Evolutionary conservation across 1,140 invertebrate species (phyloP).

Genomic region (Papilio polytes): DNA sequence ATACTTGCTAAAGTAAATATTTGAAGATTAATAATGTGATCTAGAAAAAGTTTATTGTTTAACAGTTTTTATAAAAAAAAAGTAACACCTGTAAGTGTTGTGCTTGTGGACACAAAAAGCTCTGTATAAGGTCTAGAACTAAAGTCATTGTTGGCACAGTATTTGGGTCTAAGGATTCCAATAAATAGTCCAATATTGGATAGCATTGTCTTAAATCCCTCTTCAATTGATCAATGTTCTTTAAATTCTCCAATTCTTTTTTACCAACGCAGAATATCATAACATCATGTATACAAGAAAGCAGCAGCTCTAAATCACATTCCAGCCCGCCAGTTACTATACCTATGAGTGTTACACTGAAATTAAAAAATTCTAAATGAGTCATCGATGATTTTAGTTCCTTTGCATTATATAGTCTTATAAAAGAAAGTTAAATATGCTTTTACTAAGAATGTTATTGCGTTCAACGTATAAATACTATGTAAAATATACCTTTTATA

Average conservation of each 20-base stretch:
- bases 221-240: constrained; percentile 92
- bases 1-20: constrained; percentile 84
- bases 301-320: constrained; percentile 85
- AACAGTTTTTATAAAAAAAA: too few species aligned
- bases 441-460: neutral
- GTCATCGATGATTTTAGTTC: neutral
- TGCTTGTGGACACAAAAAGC: constrained; percentile 88
- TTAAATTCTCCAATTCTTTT: constrained; percentile 89
- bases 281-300: constrained; percentile 89
- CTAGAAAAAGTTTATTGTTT: neutral
- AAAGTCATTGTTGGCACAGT: constrained; percentile 85
- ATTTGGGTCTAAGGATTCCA: constrained; percentile 89
- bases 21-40: neutral
- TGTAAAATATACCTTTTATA: constrained; percentile 80
- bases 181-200: constrained; percentile 88
- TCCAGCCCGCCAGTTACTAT: constrained; percentile 87
- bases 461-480: neutral
- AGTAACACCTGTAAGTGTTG: constrained; percentile 87
- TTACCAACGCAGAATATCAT: constrained; percentile 91
- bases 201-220: constrained; percentile 90
- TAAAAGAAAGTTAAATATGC: neutral
- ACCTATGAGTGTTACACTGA: constrained; percentile 87
- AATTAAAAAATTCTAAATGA: constrained; percentile 46
- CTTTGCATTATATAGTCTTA: neutral
- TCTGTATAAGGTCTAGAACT: constrained; percentile 86